These are phyloP conservation scores for Gallinago solitaria DNA, from an alignment of 2,797 vertebrate species.

Conservation along the genomic window DNA sequence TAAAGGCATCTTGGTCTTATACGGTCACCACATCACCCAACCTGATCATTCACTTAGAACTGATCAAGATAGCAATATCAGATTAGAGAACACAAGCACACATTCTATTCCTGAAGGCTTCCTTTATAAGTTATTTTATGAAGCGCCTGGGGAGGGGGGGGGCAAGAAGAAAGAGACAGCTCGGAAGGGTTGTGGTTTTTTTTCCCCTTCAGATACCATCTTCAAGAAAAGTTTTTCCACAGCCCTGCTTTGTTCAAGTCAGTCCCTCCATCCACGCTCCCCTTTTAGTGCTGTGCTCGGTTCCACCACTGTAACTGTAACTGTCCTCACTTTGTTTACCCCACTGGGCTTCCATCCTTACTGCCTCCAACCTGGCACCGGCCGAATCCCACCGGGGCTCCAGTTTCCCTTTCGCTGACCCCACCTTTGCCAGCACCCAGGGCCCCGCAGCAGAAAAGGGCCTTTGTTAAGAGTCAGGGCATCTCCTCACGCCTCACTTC, in stretches of 20 bases:
- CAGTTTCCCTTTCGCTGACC: background rate
- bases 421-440: background rate
- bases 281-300: background rate
- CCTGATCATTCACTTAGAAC: background rate
- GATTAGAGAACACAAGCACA: background rate
- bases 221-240: background rate
- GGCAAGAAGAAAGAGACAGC: too few species aligned
- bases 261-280: background rate
- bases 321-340: background rate
- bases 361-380: background rate
- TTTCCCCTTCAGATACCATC: background rate
- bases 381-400: background rate
- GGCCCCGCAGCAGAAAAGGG: background rate
- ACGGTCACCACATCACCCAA: fast-evolving
- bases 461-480: background rate
- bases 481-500: background rate
- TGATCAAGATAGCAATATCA: background rate
- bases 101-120: background rate
- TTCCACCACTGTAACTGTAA: background rate
- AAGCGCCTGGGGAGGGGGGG: background rate
- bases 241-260: background rate
- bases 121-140: background rate
- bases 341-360: background rate
- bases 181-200: background rate
- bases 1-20: background rate